Base-by-base conservation (phyloP, 2,888 invertebrate species). In the Crematogaster levior region DNA sequence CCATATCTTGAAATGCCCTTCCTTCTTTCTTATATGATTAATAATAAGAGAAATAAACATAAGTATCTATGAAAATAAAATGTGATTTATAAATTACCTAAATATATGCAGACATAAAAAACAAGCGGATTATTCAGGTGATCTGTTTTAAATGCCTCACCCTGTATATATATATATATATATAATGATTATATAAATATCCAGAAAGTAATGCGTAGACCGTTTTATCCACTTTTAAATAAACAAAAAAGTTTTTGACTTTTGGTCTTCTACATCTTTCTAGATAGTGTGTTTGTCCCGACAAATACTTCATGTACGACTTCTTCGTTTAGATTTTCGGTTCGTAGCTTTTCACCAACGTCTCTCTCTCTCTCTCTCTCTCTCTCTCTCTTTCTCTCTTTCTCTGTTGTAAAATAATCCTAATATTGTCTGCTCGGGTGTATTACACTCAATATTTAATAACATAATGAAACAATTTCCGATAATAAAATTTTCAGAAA, bases 361-460 rank as follows among this genome's bases (percentile, higher is more conserved):
- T 63, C 12, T 74, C 63, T 27, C 12, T 34, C 6, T n/a, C n/a
- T 63, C 12, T 74, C 63, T 27, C 12, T 34, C 6, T 63, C 12
- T 74, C 63, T 27, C 12, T 34, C 6, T 63, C 12, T 74, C 63
- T 27, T 9, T 34, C 6, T 63, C 12, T 74, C 63, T 27, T 9
- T 34, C 6, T 75, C 9, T 5, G 18, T 34, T n/a, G 24, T 27
- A 40, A 75, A 18, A 51, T 27, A 51, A 24, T 51, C n/a, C 37
- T 51, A 65, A 34, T 68, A 58, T n/a, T 24, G 24, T 2, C 7
- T 4, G 27, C n/a, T 27, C 3, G 34, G 12, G 4, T 27, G 18
- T 10, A 68, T 68, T 24, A 15, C 9, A 43, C 7, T 43, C 3
- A 34, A 79, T 56, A 48, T 75, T 75, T 51, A 51, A n/a, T 61